phyloP scores from a whole-genome alignment of 1,140 invertebrate genomes.

The Scylla paramamosain region DNA sequence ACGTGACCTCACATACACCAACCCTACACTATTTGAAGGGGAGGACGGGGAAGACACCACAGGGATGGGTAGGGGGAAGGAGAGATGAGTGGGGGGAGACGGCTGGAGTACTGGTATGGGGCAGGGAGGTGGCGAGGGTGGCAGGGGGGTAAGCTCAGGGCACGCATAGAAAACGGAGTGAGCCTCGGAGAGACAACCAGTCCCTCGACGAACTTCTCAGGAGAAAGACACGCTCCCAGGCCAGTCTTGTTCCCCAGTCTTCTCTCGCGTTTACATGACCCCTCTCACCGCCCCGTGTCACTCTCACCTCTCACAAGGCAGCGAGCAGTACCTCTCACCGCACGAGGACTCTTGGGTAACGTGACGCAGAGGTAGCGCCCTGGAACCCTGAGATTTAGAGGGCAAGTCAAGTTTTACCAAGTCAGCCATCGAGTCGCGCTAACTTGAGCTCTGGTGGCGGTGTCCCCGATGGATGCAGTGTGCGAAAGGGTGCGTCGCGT shows the following conservation, averaged over 20 bases:
- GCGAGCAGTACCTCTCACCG: slow-evolving; percentile 37
- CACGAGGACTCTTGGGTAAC: slow-evolving; percentile 64
- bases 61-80: background rate
- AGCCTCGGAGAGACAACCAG: background rate
- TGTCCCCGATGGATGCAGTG: slow-evolving; percentile 66
- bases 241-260: background rate
- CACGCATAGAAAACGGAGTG: slow-evolving; percentile 34
- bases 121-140: background rate
- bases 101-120: background rate
- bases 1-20: too few relatives aligned
- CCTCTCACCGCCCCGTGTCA: background rate
- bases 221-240: background rate
- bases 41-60: background rate
- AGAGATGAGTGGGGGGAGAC: background rate
- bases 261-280: slow-evolving; percentile 56
- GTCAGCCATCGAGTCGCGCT: background rate
- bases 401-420: background rate
- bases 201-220: background rate
- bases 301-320: background rate
- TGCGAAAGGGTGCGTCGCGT: slow-evolving; percentile 68
- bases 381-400: background rate
- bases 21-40: background rate
- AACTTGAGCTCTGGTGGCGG: background rate
- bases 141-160: background rate
- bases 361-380: slow-evolving; percentile 37